Base-by-base conservation (phyloP, 2,797 vertebrate genomes). In the Helostoma temminkii region DNA sequence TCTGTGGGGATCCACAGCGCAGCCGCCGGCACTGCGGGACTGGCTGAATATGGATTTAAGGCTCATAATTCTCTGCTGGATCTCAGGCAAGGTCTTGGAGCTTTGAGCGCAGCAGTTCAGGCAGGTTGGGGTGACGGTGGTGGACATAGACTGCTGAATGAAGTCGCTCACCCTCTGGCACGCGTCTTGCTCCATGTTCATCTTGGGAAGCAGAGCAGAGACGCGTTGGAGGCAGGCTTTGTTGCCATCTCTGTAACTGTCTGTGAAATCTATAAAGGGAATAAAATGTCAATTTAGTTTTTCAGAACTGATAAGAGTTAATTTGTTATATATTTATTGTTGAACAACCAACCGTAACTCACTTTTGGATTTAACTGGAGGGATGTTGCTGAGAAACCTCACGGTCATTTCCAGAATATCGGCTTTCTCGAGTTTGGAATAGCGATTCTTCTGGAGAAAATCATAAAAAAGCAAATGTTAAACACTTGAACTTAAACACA, bases 361-460 rank as follows among this genome's bases (percentile, higher is more conserved):
- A 96, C 95, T 65, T 80, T 93, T 90, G 25, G 14, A 66, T 26
- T 73, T 89, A 1, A 76, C 46, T 5, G 80, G 85, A 0, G 66
- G 94, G 3, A 94, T 87, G 39, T 96, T 94, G 52, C 87, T 89
- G 10, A 97, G 95, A 85, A 97, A 96, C 58, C 90, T 92, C 71
- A 96, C 95, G 1, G 96, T 95, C 96, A 96, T 96, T 71, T 97
- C 96, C 70, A 97, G 90, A 74, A 97, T 94, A 76, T 95, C 96
- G 0, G 96, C 96, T 88, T 97, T 97, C 82, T 97, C 96, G 56
- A 97, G 88, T 74, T 96, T 96, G 9, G 95, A 96, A 73, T 89
- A 93, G 74, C 91, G 88, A 53, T 90, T 94, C 59, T 91, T 94
- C 96, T 96, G 83, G 10, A 72, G 60, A 16, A 26, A 66, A 66